These are phyloP conservation scores for Leucophenga maculata DNA, from an alignment of 2,888 invertebrate genomes.

Conservation along the genomic window DNA sequence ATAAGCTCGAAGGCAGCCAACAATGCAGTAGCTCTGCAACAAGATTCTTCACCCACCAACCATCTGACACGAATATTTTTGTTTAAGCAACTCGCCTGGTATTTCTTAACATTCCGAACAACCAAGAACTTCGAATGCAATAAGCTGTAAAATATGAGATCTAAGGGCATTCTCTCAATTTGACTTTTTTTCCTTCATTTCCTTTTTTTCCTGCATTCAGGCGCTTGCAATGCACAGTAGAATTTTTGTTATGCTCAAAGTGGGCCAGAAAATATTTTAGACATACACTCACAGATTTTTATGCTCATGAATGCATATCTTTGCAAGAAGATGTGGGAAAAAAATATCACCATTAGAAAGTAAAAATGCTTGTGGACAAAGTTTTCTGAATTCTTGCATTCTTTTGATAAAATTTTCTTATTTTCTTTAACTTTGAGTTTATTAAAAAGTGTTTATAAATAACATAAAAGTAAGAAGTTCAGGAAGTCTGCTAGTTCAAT, in stretches of 20 bases:
- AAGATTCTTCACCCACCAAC: background rate
- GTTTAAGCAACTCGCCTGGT: background rate
- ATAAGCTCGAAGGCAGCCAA: background rate
- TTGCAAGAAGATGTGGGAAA: too few species aligned
- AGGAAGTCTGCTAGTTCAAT: slow-evolving; percentile 9
- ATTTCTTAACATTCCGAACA: background rate
- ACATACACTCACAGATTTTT: too few species aligned
- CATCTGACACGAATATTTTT: background rate
- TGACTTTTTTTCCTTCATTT: background rate
- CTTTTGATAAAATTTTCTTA: slow-evolving; percentile 1
- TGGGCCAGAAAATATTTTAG: slow-evolving; percentile 16
- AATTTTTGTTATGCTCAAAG: slow-evolving; percentile 6
- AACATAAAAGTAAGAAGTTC: background rate
- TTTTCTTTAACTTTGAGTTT: slow-evolving; percentile 10
- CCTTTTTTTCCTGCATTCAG: slow-evolving; percentile 5
- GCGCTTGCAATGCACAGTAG: slow-evolving; percentile 9
- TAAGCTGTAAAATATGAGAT: slow-evolving; percentile 9
- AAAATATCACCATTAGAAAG: background rate
- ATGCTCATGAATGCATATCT: background rate
- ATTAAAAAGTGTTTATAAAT: background rate
- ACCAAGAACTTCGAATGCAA: background rate
- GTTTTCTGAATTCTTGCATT: slow-evolving; percentile 8
- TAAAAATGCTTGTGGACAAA: slow-evolving; percentile 25
- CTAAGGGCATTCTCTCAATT: background rate
- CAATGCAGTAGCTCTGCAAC: background rate